Base-by-base conservation (phyloP, 2,797 vertebrate species). In the Hypotaenidia philippensis region DNA sequence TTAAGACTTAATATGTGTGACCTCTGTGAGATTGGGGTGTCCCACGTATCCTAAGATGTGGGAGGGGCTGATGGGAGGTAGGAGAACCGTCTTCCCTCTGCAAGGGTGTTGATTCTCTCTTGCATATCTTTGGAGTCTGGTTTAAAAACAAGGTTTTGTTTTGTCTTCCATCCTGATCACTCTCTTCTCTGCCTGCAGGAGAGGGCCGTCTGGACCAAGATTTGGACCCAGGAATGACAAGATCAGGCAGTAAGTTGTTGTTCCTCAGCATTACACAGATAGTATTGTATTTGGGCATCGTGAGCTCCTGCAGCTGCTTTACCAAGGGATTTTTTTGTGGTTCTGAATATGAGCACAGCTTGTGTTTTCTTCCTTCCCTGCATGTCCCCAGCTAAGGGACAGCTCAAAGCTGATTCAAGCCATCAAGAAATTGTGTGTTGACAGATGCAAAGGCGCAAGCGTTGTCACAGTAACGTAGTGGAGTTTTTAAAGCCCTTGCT, bases 141-240 rank as follows among this genome's bases (percentile, higher is more conserved):
- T 70, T 90, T 76, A 47, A 45, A 90, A 40, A 18, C 22, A 3
- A 32, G n/a, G 57, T 83, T 68, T 63, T 0, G 0, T 41, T 92
- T 38, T 55, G 11, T 66, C 31, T 86, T 56, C 59, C 21, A 20
- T 78, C 59, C 70, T 88, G 72, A 83, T 60, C 40, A 12, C n/a
- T 91, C 18, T 87, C 56, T 96, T 38, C 87, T 95, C 87, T 97
- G 32, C 74, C 96, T 97, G 34, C 97, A 99, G 99, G 98, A 99
- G 99, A 95, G 99, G 99, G 38, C 99, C 99, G 25, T 98, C 99
- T n/a, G 99, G 98, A 98, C 98, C 99, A 96, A 98, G 99, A 93
- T 99, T 99, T 98, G 99, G 99, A 97, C 98, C 98, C 74, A 99
- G 98, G 97, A 99, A 98, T 98, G 99, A 99, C 97, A 99, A 99